Evolutionary conservation across 23 tunicate species (phyloP), one percentile per base, ranked within the genome.

Genomic region (Clavelina lepadiformis): DNA sequence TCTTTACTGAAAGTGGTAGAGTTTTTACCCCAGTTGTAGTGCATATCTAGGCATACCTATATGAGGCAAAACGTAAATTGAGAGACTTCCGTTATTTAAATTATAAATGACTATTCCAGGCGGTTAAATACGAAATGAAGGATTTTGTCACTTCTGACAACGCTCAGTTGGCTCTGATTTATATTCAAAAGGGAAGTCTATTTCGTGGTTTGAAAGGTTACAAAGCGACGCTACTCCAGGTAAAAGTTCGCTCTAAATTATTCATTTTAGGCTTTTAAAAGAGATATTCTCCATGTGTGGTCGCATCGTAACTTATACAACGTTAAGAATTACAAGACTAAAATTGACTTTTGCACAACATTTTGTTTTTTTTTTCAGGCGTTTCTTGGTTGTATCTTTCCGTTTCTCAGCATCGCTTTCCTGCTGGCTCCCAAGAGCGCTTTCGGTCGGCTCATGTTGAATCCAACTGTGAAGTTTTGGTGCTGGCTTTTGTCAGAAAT

Each of bases 71-170:
- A n/a, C n/a, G n/a, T n/a, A n/a, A n/a, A n/a, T n/a, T n/a, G n/a
- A n/a, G n/a, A n/a, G n/a, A n/a, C n/a, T n/a, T n/a, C n/a, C n/a
- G n/a, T n/a, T n/a, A n/a, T n/a, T n/a, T n/a, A n/a, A n/a, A n/a
- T n/a, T n/a, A n/a, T n/a, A n/a, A n/a, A n/a, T n/a, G n/a, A n/a
- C n/a, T n/a, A n/a, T 74, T 11, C 5, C 68, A 89, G 97, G 97
- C 97, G n/a, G 72, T 89, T 1, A 81, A 89, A 63, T 81, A 81
- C 63, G 81, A 76, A 81, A 89, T 89, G 97, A 89, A 89, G 57
- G 91, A 89, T 56, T 89, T 89, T 54, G 97, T 89, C 23, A 81
- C 89, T 0, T 89, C 97, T 11, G 97, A 89, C 44, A 89, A 89
- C 54, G 75, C 97, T 3, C 97, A 89, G 46, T 64, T 89, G 7